Conservation (phyloP, 2,797 vertebrate species). For the Microctenopoma lineatum region DNA sequence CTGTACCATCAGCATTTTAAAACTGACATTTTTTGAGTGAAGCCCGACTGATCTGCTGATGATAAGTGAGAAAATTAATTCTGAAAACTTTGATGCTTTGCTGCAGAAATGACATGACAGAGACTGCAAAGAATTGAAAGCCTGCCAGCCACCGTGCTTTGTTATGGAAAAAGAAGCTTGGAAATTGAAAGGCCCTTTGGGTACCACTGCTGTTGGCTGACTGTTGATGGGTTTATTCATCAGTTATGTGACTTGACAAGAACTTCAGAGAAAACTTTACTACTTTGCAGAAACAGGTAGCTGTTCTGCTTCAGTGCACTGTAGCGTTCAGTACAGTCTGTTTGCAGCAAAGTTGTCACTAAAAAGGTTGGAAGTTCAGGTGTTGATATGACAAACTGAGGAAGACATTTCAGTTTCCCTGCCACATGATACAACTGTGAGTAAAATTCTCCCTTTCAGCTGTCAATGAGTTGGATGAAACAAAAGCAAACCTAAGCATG, state of each 20-base stretch:
- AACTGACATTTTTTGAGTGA: conserved; percentile 3
- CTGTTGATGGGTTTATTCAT: conserved; percentile 41
- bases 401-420: neutral
- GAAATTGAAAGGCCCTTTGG: conserved; percentile 37
- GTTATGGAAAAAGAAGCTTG: conserved; percentile 21
- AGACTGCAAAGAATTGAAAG: conserved; percentile 10
- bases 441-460: too few species aligned
- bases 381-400: neutral
- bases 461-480: too few species aligned
- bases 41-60: neutral
- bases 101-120: conserved; percentile 7
- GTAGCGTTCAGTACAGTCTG: neutral
- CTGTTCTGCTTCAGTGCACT: neutral
- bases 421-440: too few species aligned
- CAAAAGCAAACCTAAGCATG: too few species aligned
- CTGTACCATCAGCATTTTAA: conserved; percentile 26
- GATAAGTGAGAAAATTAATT: conserved; percentile 36
- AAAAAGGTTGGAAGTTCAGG: neutral
- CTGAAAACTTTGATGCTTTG: conserved; percentile 18
- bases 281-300: conserved; percentile 4
- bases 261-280: conserved; percentile 12
- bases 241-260: conserved; percentile 19
- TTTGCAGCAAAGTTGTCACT: neutral
- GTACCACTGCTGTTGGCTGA: conserved; percentile 29
- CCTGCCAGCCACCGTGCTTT: neutral